Conservation (phyloP, 2,797 vertebrate species). For the Scolopax bukidnonensis region DNA sequence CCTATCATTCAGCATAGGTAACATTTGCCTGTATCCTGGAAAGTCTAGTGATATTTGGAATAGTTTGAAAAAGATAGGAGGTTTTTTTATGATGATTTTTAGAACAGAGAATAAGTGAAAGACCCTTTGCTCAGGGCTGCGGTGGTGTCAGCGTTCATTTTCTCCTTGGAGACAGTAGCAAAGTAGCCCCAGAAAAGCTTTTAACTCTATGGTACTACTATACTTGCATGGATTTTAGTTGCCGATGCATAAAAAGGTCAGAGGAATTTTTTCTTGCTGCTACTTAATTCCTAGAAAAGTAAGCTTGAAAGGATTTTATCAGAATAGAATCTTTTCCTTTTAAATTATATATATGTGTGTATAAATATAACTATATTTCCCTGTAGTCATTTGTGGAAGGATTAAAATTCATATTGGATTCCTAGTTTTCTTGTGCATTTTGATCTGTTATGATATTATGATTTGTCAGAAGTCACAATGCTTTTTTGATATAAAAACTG, state of each 20-base stretch:
- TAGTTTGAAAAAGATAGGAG: neutral
- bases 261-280: neutral
- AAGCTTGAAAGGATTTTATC: neutral
- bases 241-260: conserved; percentile 16
- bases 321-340: neutral
- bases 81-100: neutral
- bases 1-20: neutral
- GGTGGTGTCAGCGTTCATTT: neutral
- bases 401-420: neutral
- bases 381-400: neutral
- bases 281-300: neutral
- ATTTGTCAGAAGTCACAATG: neutral
- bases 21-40: neutral
- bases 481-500: neutral
- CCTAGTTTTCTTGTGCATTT: neutral
- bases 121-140: neutral
- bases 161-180: neutral
- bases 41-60: neutral
- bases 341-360: neutral
- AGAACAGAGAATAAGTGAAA: conserved; percentile 11
- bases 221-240: neutral
- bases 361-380: neutral
- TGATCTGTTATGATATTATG: neutral
- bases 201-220: neutral
- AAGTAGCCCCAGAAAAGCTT: conserved; percentile 7